Percentiles rank a stretch among this genome's conserved stretches.
Evolutionary conservation across 2,888 invertebrate species (phyloP).

Genomic region (Caradrina clavipalpis): DNA sequence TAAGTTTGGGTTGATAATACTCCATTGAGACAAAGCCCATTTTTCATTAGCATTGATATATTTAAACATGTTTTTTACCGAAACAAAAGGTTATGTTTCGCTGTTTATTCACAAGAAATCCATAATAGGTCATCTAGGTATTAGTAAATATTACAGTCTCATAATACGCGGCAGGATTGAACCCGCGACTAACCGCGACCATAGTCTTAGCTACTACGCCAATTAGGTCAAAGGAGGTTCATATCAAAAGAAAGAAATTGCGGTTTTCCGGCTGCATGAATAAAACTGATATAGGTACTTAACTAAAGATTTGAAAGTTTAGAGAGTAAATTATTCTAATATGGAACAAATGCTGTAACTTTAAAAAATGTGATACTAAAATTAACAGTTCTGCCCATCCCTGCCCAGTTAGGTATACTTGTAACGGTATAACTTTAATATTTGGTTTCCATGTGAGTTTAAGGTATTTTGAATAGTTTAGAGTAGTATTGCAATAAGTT

Average conservation of each 20-base stretch:
- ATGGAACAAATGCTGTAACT: background rate
- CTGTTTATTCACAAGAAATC: too few species aligned
- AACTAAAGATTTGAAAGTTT: too few species aligned
- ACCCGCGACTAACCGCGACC: background rate
- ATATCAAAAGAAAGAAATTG: background rate
- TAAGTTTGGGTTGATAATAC: too few species aligned
- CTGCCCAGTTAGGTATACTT: too few species aligned
- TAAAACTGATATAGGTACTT: too few species aligned
- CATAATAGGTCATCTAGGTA: too few species aligned
- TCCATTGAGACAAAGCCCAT: too few species aligned
- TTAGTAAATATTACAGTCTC: background rate
- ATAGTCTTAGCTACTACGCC: background rate
- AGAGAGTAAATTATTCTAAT: too few species aligned
- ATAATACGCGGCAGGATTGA: background rate
- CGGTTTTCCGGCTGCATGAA: background rate
- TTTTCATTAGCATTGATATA: too few species aligned
- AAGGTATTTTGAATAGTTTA: background rate
- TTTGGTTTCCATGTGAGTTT: background rate
- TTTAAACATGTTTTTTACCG: too few species aligned
- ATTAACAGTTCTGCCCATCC: background rate
- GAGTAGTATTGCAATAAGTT: background rate
- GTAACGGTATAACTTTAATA: too few species aligned
- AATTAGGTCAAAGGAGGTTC: background rate
- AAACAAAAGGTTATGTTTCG: too few species aligned
- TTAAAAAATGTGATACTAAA: background rate